Conservation (phyloP, 2,113 vertebrate genomes). For the Calonectris borealis region DNA sequence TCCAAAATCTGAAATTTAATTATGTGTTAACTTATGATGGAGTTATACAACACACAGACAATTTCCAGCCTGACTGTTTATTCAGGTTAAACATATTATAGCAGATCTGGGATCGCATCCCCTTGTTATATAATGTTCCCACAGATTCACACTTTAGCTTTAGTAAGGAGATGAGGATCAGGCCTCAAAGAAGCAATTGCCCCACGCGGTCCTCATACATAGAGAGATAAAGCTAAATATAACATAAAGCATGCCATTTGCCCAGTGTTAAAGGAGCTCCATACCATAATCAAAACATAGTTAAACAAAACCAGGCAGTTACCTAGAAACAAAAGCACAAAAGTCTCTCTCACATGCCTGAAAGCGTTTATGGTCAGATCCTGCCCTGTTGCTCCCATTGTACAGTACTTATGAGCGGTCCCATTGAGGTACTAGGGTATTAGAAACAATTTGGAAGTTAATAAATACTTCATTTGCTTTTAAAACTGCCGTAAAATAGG, state of each 20-base stretch:
- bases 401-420: neutral
- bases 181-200: conserved; percentile 27
- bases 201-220: neutral
- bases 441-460: neutral
- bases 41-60: neutral
- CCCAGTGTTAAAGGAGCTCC: conserved; percentile 59
- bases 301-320: conserved; percentile 66
- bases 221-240: conserved; percentile 48
- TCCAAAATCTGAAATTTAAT: conserved; percentile 3
- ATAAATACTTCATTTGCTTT: neutral
- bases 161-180: neutral
- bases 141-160: conserved; percentile 4
- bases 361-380: conserved; percentile 5
- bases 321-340: conserved; percentile 70
- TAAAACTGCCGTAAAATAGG: neutral
- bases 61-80: neutral
- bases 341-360: conserved; percentile 39
- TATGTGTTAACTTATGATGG: neutral
- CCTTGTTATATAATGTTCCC: neutral
- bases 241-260: conserved; percentile 39
- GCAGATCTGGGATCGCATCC: neutral
- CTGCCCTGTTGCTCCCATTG: neutral
- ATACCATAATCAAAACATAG: conserved; percentile 66
- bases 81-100: conserved; percentile 1
- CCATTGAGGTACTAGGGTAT: neutral